phyloP scores from a whole-genome alignment of 1,140 invertebrate species.

The Papilio polytes region DNA sequence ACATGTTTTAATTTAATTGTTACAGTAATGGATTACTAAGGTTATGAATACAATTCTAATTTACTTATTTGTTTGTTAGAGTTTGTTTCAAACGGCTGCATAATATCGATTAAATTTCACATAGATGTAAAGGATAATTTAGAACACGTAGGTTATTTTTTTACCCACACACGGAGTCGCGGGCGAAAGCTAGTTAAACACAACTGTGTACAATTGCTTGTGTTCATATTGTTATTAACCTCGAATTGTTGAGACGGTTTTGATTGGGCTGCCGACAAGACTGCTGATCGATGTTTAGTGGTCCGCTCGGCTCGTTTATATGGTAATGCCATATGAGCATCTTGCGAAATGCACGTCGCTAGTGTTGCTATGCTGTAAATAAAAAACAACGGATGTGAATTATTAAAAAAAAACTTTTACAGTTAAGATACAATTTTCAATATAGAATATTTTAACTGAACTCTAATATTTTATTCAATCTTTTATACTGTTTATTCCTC shows the following conservation, averaged over 20 bases:
- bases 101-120: too few relatives aligned
- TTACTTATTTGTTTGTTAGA: too few relatives aligned
- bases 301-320: constrained; percentile 10
- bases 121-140: too few relatives aligned
- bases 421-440: too few relatives aligned
- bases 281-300: constrained; percentile 22
- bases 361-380: constrained; percentile 20
- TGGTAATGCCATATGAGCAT: constrained; percentile 18
- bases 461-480: too few relatives aligned
- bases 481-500: not conserved
- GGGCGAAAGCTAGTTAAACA: not conserved
- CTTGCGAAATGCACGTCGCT: constrained; percentile 25
- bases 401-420: not conserved
- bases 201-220: not conserved
- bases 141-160: too few relatives aligned
- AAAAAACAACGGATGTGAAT: not conserved
- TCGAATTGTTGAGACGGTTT: not conserved
- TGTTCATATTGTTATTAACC: not conserved
- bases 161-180: too few relatives aligned
- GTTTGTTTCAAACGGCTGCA: too few relatives aligned
- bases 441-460: too few relatives aligned
- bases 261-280: constrained; percentile 7
- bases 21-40: too few relatives aligned
- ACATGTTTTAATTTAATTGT: too few relatives aligned
- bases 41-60: too few relatives aligned